Percentiles rank a stretch among this genome's conserved stretches.
These are phyloP conservation scores for Microcebus lehilahytsara DNA, from an alignment of 2,113 vertebrate species.

Conservation along the genomic window DNA sequence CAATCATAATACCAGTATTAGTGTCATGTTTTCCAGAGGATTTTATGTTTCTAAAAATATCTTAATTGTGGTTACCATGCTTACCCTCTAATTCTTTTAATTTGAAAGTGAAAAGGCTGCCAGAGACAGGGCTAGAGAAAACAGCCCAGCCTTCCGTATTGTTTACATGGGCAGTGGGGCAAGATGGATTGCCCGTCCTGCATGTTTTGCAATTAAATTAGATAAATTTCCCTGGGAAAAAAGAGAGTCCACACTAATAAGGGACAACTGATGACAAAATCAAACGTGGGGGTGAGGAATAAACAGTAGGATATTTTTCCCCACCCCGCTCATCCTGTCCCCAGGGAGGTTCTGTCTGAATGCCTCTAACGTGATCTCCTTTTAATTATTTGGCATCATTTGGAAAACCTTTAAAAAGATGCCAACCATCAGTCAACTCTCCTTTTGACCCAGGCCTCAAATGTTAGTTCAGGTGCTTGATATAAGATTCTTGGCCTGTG, in stretches of 20 bases:
- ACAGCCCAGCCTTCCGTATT: background rate
- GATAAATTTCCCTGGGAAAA: slow-evolving; percentile 69
- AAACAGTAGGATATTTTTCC: background rate
- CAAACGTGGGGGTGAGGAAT: slow-evolving; percentile 25
- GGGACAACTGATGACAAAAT: slow-evolving; percentile 62
- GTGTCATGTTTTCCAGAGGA: slow-evolving; percentile 68
- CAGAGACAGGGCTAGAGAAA: background rate
- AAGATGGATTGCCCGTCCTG: slow-evolving; percentile 42
- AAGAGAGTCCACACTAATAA: slow-evolving; percentile 61
- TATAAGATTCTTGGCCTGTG: background rate
- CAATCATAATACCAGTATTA: slow-evolving; percentile 59
- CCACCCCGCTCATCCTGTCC: background rate
- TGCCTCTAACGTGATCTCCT: slow-evolving; percentile 28
- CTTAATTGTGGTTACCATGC: slow-evolving; percentile 67
- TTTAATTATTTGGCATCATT: slow-evolving; percentile 59
- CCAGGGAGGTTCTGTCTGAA: slow-evolving; percentile 36
- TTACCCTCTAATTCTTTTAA: slow-evolving; percentile 58
- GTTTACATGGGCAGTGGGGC: slow-evolving; percentile 26
- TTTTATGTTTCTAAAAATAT: slow-evolving; percentile 72
- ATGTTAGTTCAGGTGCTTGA: slow-evolving; percentile 36
- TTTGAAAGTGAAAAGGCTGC: slow-evolving; percentile 52
- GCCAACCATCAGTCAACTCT: slow-evolving; percentile 8
- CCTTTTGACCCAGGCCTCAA: slow-evolving; percentile 24
- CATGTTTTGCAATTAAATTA: slow-evolving; percentile 66
- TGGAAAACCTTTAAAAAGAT: slow-evolving; percentile 55